These are phyloP conservation scores for Schlechtendalia chinensis DNA, from an alignment of 1,140 invertebrate species.

Conservation along the genomic window DNA sequence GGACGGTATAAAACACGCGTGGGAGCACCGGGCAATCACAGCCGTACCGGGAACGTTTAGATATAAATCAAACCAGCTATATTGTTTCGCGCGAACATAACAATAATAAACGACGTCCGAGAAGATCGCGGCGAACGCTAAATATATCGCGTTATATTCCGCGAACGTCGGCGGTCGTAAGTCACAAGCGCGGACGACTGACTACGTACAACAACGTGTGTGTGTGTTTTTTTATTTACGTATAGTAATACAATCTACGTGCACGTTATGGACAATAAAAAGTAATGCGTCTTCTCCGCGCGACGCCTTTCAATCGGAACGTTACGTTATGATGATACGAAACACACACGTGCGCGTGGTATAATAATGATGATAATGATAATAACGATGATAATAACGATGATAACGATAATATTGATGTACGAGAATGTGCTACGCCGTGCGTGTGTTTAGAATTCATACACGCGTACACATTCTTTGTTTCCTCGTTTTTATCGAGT, in stretches of 20 bases:
- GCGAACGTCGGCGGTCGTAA: conserved; percentile 10
- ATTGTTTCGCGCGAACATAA: conserved; percentile 9
- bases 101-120: conserved; percentile 1
- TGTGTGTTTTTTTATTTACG: background rate
- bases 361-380: background rate
- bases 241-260: background rate
- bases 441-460: too few species aligned
- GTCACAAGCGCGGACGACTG: too few species aligned
- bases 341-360: background rate
- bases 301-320: background rate
- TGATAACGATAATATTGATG: too few species aligned
- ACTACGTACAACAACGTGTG: too few species aligned
- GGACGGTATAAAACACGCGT: conserved; percentile 9
- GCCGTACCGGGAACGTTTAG: too few species aligned
- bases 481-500: too few species aligned
- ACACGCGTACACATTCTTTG: too few species aligned
- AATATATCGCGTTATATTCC: conserved; percentile 26
- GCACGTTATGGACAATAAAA: conserved; percentile 11
- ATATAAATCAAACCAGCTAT: background rate
- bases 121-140: background rate
- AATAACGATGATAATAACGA: too few species aligned
- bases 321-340: background rate
- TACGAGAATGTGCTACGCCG: too few species aligned
- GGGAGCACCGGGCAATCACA: too few species aligned
- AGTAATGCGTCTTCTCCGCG: conserved; percentile 7